phyloP scores from a whole-genome alignment of 2,113 vertebrate species.

The Ptilorrhoa leucosticta region DNA sequence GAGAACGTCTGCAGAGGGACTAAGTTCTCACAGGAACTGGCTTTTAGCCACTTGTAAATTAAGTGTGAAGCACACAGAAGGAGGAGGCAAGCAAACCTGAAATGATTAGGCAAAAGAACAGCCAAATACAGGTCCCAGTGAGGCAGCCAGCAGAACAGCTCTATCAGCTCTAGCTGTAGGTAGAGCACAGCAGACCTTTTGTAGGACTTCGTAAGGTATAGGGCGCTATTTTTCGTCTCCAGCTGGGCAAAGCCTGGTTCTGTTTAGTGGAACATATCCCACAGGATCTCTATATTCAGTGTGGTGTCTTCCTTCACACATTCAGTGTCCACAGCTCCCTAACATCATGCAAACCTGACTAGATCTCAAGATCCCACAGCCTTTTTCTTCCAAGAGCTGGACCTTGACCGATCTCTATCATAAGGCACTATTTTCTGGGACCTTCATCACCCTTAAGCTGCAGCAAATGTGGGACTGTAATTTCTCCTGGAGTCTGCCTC shows the following conservation, averaged over 20 bases:
- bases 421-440: neutral
- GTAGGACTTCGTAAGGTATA: neutral
- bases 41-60: constrained; percentile 35
- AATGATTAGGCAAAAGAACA: neutral
- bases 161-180: neutral
- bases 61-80: neutral
- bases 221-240: neutral
- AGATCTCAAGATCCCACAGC: neutral
- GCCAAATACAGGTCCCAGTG: neutral
- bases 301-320: neutral
- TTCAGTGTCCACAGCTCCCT: neutral
- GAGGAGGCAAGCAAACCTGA: neutral
- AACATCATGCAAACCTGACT: neutral
- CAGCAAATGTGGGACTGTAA: neutral
- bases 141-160: neutral
- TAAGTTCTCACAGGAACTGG: constrained; percentile 21
- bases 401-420: neutral
- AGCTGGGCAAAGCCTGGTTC: neutral
- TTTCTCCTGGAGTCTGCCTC: neutral
- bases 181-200: neutral
- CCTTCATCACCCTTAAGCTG: neutral
- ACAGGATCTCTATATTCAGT: neutral
- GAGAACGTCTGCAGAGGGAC: constrained; percentile 1
- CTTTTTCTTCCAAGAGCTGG: neutral
- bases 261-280: neutral